phyloP scores from a whole-genome alignment of 1,140 invertebrate species.

The Scylla paramamosain region DNA sequence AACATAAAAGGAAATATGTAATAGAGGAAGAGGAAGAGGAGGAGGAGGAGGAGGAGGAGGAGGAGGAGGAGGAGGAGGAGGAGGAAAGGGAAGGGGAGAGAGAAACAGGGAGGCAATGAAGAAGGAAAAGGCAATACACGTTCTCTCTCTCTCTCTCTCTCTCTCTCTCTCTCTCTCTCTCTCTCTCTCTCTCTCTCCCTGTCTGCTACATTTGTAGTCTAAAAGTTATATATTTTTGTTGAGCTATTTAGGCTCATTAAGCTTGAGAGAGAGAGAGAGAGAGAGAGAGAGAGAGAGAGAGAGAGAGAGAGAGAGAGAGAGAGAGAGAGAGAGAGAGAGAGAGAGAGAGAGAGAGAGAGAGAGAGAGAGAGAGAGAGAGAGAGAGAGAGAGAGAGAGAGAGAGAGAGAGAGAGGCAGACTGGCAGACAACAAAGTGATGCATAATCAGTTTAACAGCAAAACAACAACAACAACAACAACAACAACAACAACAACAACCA shows the following conservation, averaged over 20 bases:
- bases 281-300: constrained; percentile 5
- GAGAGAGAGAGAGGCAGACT: no score
- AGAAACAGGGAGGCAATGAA: not conserved
- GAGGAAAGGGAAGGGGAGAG: not conserved
- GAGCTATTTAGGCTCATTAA: no score
- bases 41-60: no score
- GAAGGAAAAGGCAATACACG: not conserved
- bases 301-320: not conserved
- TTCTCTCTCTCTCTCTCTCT: no score
- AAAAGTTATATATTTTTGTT: no score
- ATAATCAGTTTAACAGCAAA: no score
- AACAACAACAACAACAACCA: no score
- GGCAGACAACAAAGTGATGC: no score
- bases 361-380: constrained; percentile 53
- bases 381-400: constrained; percentile 42
- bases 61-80: not conserved
- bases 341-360: constrained; percentile 40
- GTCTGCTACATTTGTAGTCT: no score
- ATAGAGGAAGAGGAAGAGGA: not conserved
- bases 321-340: not conserved
- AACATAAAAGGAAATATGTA: not conserved
- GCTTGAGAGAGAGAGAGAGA: not conserved
- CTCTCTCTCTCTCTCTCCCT: no score
- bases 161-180: no score
- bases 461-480: no score